Conservation (phyloP, 1,140 invertebrate genomes). For the Goniozus legneri region DNA sequence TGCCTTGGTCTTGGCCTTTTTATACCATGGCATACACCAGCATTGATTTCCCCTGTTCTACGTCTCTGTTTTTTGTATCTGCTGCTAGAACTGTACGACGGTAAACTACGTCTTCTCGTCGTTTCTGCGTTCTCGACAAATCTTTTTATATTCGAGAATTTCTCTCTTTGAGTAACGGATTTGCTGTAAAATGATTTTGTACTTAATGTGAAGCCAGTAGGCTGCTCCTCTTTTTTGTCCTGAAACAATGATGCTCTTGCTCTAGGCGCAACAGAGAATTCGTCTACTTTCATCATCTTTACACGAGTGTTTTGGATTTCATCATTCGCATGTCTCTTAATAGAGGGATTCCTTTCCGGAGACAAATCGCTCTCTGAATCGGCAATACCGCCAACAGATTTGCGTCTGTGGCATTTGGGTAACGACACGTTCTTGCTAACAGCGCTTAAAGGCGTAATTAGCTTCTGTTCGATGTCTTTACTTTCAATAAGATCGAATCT, state of each 20-base stretch:
- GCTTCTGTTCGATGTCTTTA: slow-evolving; percentile 21
- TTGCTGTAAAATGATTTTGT: slow-evolving; percentile 40
- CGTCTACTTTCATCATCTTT: slow-evolving; percentile 32
- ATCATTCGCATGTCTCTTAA: slow-evolving; percentile 33
- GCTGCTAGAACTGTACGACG: slow-evolving; percentile 7
- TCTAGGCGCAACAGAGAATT: slow-evolving; percentile 25
- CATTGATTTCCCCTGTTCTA: slow-evolving; percentile 38
- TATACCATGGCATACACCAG: slow-evolving; percentile 42
- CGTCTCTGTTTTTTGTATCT: slow-evolving; percentile 17
- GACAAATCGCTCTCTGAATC: slow-evolving; percentile 23
- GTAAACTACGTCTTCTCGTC: slow-evolving; percentile 31
- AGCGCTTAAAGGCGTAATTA: slow-evolving; percentile 41
- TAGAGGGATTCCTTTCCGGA: slow-evolving; percentile 20
- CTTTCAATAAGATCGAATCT: slow-evolving; percentile 37
- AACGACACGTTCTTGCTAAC: slow-evolving; percentile 29
- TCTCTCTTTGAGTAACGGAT: neutral
- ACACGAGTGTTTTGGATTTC: neutral
- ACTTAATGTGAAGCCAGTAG: slow-evolving; percentile 30
- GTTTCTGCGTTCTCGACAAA: neutral
- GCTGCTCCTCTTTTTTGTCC: slow-evolving; percentile 23
- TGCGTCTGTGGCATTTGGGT: slow-evolving; percentile 36
- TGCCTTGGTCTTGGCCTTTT: slow-evolving; percentile 38
- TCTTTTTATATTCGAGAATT: neutral
- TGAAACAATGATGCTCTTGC: slow-evolving; percentile 43
- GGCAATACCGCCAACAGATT: slow-evolving; percentile 26